phyloP scores from a whole-genome alignment of 2,888 invertebrate species.

The Synergus laeviventris region DNA sequence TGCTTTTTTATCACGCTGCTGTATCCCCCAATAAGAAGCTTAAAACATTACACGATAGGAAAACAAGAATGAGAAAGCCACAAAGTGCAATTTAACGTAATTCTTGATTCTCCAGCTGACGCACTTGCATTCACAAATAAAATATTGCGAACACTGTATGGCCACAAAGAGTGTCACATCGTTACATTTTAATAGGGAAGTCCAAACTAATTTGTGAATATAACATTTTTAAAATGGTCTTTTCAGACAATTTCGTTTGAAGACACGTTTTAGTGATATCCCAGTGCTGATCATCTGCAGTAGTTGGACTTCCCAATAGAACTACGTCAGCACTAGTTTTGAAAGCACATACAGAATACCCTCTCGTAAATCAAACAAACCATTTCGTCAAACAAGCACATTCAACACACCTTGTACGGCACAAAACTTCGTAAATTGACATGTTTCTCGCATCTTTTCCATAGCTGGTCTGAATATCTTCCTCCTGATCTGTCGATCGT shows the following conservation, averaged over 20 bases:
- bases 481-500: background rate
- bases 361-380: conserved; percentile 31
- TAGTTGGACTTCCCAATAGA: conserved; percentile 31
- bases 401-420: conserved; percentile 14
- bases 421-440: conserved; percentile 9
- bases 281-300: conserved; percentile 16
- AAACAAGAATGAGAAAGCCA: conserved; percentile 9
- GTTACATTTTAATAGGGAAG: conserved; percentile 12
- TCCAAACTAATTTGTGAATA: background rate
- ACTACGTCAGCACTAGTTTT: conserved; percentile 30
- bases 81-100: conserved; percentile 25
- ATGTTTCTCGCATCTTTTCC: conserved; percentile 8
- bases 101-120: background rate
- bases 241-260: background rate
- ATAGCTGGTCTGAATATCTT: background rate
- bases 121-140: conserved; percentile 26
- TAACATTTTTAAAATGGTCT: background rate
- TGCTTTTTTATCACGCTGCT: conserved; percentile 12
- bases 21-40: background rate
- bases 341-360: conserved; percentile 8
- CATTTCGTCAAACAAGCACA: conserved; percentile 29
- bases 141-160: conserved; percentile 7
- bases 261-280: conserved; percentile 23
- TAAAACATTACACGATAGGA: conserved; percentile 9
- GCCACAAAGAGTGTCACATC: background rate